Conservation (phyloP, 2,113 vertebrate genomes). For the Microtus ochrogaster region DNA sequence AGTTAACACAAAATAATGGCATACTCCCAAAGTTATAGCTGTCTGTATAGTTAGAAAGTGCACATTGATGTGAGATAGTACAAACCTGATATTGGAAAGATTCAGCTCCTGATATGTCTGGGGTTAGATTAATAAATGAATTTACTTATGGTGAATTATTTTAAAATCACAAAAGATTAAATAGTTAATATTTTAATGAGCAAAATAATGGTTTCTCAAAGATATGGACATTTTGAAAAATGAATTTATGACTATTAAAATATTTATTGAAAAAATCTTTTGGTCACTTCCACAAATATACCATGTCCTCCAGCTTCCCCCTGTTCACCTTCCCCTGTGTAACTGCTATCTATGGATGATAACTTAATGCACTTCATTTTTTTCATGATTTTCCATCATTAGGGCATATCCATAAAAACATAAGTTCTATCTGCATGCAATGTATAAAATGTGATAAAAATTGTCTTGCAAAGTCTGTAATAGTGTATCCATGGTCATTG, state of each 20-base stretch:
- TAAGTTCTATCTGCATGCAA: neutral
- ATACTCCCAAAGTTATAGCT: too few species aligned
- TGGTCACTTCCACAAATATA: neutral
- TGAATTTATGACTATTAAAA: neutral
- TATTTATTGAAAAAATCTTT: constrained; percentile 6
- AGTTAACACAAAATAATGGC: too few species aligned
- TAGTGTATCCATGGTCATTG: neutral
- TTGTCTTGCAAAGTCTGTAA: neutral
- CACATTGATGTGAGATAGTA: too few species aligned
- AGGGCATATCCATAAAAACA: neutral
- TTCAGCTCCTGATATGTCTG: neutral
- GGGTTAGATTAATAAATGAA: neutral
- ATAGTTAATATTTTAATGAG: neutral
- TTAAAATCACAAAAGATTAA: neutral
- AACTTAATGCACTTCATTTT: neutral
- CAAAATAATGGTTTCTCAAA: neutral
- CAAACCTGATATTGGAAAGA: too few species aligned
- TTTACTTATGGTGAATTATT: constrained; percentile 10
- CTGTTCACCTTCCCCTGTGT: too few species aligned
- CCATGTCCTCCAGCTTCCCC: neutral
- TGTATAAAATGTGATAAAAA: neutral
- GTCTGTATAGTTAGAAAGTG: too few species aligned
- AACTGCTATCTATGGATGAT: neutral
- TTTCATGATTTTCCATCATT: neutral
- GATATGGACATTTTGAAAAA: neutral